These are phyloP conservation scores for Dynastes tityus DNA, from an alignment of 2,888 invertebrate genomes.

Conservation along the genomic window DNA sequence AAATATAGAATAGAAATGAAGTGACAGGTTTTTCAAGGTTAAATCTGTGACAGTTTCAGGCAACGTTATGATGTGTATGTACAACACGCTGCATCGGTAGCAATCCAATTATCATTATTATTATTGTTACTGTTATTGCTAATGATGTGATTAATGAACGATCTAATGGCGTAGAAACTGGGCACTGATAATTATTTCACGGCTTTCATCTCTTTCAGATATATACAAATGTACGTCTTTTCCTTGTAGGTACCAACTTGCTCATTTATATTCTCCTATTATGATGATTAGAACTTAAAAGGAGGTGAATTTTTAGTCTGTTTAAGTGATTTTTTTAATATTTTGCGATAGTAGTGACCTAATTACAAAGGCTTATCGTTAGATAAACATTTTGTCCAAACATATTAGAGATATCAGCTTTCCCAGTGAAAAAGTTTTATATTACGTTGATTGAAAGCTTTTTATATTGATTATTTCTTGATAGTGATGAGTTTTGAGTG, in stretches of 20 bases:
- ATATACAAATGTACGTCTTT: background rate
- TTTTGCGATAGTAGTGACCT: background rate
- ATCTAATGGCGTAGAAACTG: conserved; percentile 6
- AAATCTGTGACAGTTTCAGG: conserved; percentile 33
- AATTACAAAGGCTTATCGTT: background rate
- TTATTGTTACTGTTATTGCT: conserved; percentile 34
- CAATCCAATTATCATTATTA: conserved; percentile 30
- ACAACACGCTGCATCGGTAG: background rate
- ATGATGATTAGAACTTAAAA: background rate
- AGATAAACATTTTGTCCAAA: no score
- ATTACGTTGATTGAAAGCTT: no score
- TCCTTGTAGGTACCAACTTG: background rate
- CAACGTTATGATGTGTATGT: background rate
- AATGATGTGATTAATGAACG: conserved; percentile 35
- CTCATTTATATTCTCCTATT: background rate
- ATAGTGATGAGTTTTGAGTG: no score
- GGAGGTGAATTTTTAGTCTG: background rate
- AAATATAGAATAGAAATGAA: conserved; percentile 36
- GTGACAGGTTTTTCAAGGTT: conserved; percentile 35
- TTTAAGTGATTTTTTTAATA: background rate
- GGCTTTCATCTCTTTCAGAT: background rate
- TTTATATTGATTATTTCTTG: no score
- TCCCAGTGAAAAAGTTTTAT: no score
- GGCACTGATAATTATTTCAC: conserved; percentile 1
- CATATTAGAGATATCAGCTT: no score